A percentile compares a stretch with the other conserved stretches of the same genome.
phyloP scores from a whole-genome alignment of 2,797 vertebrate genomes.

The Falco cherrug region DNA sequence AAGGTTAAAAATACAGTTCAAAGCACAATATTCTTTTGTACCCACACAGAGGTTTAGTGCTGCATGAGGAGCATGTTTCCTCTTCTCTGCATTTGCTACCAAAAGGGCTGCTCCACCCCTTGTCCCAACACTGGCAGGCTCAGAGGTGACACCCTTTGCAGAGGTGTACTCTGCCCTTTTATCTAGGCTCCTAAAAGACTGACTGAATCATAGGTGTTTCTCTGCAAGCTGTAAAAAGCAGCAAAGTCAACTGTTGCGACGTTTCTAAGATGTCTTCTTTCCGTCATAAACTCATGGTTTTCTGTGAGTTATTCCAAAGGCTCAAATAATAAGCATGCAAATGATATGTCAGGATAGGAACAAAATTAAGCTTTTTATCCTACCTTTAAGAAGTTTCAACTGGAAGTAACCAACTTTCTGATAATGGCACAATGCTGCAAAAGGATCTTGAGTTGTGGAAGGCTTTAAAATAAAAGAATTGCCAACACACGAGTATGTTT shows the following conservation, averaged over 20 bases:
- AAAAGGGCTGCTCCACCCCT: neutral
- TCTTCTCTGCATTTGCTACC: neutral
- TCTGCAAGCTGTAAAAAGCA: neutral
- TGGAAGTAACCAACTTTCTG: neutral
- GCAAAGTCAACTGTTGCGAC: neutral
- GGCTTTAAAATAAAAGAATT: neutral
- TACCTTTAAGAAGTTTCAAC: constrained; percentile 11
- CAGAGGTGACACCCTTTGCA: neutral
- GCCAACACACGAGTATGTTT: constrained; percentile 19
- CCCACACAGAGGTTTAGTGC: fast-evolving
- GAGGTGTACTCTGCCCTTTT: neutral
- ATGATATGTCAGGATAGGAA: constrained; percentile 14
- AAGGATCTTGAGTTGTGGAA: neutral
- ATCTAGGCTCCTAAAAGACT: neutral
- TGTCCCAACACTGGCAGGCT: neutral
- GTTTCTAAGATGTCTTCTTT: constrained; percentile 7
- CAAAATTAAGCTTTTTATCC: constrained; percentile 7
- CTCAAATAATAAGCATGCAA: constrained; percentile 37
- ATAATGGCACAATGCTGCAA: neutral
- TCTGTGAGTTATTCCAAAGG: constrained; percentile 35
- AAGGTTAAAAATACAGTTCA: neutral
- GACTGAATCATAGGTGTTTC: neutral
- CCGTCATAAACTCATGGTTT: neutral
- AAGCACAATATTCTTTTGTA: neutral
- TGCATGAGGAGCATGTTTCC: neutral